Percentiles rank a stretch among this genome's conserved stretches.
Evolutionary conservation across 2,888 invertebrate genomes (phyloP).

Genomic region (Abscondita cerata): DNA sequence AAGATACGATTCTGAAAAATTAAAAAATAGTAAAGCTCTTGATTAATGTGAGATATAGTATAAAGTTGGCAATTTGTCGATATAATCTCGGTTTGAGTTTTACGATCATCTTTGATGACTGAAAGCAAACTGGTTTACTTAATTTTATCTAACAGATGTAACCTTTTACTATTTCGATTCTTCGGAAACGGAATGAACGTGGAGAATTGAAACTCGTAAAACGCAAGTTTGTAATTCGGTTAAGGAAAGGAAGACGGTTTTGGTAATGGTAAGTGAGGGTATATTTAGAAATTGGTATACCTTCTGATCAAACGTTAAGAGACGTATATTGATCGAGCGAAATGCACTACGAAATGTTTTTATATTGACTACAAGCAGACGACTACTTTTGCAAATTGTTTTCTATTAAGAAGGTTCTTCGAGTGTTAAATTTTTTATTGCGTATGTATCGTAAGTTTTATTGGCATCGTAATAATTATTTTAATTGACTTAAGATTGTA

Average conservation of each 20-base stretch:
- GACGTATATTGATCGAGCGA: conserved; percentile 19
- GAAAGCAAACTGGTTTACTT: conserved; percentile 28
- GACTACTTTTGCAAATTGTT: conserved; percentile 7
- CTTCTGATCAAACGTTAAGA: conserved; percentile 26
- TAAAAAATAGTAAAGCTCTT: conserved; percentile 10
- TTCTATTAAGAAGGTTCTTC: neutral
- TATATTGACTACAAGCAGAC: neutral
- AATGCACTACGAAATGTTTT: conserved; percentile 7
- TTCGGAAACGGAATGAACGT: conserved; percentile 22
- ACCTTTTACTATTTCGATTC: conserved; percentile 22
- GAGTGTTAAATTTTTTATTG: neutral
- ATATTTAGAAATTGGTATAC: conserved; percentile 28
- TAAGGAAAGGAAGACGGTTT: conserved; percentile 24
- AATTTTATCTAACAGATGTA: conserved; percentile 32
- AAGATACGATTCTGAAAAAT: neutral
- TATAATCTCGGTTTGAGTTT: conserved; percentile 21
- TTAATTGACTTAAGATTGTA: too few species aligned
- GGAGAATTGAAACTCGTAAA: conserved; percentile 30
- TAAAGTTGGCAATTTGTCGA: conserved; percentile 8
- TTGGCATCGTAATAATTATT: neutral
- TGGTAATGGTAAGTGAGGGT: conserved; percentile 24
- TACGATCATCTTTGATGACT: conserved; percentile 26
- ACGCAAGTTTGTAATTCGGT: conserved; percentile 33
- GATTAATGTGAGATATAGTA: conserved; percentile 24
- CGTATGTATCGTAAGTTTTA: neutral